Evolutionary conservation across 1,140 invertebrate species (phyloP).

Genomic region (Eupeodes corollae): DNA sequence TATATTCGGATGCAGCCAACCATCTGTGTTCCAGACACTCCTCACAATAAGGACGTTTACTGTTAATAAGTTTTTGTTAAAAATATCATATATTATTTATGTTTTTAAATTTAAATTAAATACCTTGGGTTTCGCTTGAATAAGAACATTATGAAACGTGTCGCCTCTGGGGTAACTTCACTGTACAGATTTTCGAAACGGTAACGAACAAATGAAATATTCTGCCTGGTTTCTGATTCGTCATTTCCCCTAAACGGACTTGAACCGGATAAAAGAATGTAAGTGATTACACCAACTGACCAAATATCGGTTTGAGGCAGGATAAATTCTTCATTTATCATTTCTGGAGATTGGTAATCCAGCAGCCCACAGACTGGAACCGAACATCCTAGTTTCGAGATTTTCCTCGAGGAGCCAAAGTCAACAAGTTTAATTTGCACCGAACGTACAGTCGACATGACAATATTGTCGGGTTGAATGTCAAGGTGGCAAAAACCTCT

Average conservation of each 20-base stretch:
- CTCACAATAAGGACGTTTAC: conserved; percentile 84
- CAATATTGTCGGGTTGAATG: conserved; percentile 92
- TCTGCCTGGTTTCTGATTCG: conserved; percentile 76
- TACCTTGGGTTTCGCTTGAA: conserved; percentile 88
- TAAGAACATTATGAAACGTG: conserved; percentile 86
- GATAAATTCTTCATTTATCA: conserved; percentile 73
- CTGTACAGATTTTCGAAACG: conserved; percentile 90
- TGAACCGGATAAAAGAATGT: conserved; percentile 86
- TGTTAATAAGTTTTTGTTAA: conserved; percentile 42
- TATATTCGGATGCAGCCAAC: conserved; percentile 80
- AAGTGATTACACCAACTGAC: conserved; percentile 85
- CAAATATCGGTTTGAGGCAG: conserved; percentile 90
- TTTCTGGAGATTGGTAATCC: conserved; percentile 72
- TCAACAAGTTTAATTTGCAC: conserved; percentile 87
- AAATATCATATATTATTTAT: neutral
- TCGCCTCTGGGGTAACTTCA: conserved; percentile 86
- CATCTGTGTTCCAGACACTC: conserved; percentile 94
- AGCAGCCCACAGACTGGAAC: conserved; percentile 48
- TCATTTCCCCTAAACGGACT: conserved; percentile 81
- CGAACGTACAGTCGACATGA: conserved; percentile 77
- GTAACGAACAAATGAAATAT: conserved; percentile 87
- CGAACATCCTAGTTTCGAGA: conserved; percentile 64
- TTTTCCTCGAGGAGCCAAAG: conserved; percentile 71
- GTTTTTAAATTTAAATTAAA: conserved; percentile 20
- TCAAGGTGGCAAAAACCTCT: conserved; percentile 84